Evolutionary conservation across 2,797 vertebrate species (phyloP).

Genomic region (Enteromius thamalakanensis): DNA sequence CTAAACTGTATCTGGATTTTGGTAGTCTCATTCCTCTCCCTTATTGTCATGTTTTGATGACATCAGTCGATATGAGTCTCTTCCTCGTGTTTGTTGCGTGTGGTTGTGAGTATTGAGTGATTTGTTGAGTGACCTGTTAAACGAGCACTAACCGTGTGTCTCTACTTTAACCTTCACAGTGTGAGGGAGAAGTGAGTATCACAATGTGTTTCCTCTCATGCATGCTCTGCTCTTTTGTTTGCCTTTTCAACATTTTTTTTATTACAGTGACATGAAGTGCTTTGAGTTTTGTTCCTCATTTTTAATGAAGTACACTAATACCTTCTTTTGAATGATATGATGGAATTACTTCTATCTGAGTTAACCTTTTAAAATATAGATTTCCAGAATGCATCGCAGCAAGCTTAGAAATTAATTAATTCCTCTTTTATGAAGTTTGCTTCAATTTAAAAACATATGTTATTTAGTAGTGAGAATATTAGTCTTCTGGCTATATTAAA

Average conservation of each 20-base stretch:
- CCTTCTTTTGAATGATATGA: not conserved
- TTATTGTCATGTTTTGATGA: not conserved
- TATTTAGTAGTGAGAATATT: not conserved
- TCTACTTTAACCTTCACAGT: slow-evolving; percentile 89
- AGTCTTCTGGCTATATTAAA: not conserved
- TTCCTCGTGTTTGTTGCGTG: not conserved
- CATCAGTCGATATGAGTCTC: no score
- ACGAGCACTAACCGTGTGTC: slow-evolving; percentile 73
- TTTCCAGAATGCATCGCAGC: not conserved
- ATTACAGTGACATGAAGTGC: slow-evolving; percentile 3
- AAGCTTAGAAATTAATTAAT: not conserved
- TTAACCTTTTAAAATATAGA: not conserved
- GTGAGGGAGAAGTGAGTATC: slow-evolving; percentile 98
- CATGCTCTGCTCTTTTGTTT: slow-evolving; percentile 10
- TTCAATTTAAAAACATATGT: not conserved
- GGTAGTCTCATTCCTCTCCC: not conserved
- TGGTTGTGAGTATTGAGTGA: not conserved
- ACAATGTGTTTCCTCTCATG: slow-evolving; percentile 61
- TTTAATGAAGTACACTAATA: not conserved
- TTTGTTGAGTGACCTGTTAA: not conserved
- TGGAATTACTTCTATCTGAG: not conserved
- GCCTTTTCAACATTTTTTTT: slow-evolving; percentile 46
- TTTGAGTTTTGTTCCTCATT: slow-evolving; percentile 36
- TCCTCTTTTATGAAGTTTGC: not conserved
- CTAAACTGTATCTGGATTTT: not conserved